phyloP scores from a whole-genome alignment of 2,113 vertebrate species.

The Gorsachius goisagi region DNA sequence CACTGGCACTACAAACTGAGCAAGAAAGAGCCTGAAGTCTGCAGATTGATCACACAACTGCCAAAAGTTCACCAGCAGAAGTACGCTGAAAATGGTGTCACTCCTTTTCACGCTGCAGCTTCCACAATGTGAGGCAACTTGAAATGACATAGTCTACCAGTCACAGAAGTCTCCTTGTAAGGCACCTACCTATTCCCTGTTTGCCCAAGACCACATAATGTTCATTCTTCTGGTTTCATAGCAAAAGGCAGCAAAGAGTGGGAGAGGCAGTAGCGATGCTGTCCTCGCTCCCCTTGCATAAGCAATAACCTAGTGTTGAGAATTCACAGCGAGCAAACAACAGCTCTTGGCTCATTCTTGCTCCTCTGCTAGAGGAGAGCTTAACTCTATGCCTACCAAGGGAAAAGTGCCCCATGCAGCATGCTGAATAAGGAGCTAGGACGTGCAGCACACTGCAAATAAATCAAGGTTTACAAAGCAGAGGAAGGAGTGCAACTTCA shows the following conservation, averaged over 20 bases:
- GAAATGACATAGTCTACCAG: background rate
- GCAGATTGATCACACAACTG: background rate
- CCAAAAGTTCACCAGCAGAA: background rate
- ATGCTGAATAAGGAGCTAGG: background rate
- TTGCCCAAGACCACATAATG: background rate
- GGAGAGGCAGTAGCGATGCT: background rate
- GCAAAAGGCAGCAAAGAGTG: background rate
- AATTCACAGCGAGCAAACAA: background rate
- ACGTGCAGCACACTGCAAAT: background rate
- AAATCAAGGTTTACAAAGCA: background rate
- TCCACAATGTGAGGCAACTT: background rate
- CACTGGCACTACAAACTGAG: background rate
- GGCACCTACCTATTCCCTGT: background rate
- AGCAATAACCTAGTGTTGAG: background rate
- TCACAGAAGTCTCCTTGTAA: background rate
- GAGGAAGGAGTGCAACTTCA: background rate
- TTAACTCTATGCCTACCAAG: background rate
- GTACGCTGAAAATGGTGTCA: background rate
- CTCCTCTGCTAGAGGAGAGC: background rate
- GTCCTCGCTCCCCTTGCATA: background rate
- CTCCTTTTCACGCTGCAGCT: background rate
- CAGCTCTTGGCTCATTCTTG: background rate
- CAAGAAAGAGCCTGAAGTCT: background rate
- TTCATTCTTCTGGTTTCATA: accelerated
- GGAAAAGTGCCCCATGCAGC: background rate